phyloP scores from a whole-genome alignment of 2,113 vertebrate species.

The Odobenus rosmarus region DNA sequence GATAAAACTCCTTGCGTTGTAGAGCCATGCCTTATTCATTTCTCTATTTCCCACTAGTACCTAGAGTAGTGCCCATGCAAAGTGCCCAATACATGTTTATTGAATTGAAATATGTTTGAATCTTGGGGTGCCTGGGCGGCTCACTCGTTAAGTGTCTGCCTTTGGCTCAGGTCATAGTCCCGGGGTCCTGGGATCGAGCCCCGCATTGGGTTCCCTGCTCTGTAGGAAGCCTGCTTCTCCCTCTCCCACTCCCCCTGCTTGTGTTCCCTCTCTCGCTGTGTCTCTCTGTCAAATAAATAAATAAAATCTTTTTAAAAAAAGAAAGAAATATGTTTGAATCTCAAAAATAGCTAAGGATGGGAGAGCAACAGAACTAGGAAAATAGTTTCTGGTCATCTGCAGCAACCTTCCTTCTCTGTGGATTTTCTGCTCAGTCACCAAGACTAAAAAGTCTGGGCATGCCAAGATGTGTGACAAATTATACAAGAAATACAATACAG shows the following conservation, averaged over 20 bases:
- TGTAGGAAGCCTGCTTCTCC: too few species aligned
- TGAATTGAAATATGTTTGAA: background rate
- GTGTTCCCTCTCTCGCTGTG: too few species aligned
- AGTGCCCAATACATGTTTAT: background rate
- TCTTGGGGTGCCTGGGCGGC: background rate
- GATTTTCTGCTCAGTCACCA: background rate
- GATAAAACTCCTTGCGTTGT: background rate
- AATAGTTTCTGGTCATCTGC: background rate
- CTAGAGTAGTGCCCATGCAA: background rate
- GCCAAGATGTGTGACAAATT: background rate
- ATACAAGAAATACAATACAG: background rate
- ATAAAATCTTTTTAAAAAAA: too few species aligned
- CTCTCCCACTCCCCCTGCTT: too few species aligned
- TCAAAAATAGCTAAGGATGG: background rate
- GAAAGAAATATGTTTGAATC: background rate
- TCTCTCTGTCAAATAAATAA: too few species aligned
- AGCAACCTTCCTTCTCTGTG: background rate
- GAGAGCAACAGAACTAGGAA: background rate
- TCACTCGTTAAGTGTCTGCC: too few species aligned
- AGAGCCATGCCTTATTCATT: background rate
- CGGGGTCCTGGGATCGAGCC: too few species aligned
- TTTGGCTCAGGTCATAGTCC: too few species aligned
- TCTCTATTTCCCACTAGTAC: background rate
- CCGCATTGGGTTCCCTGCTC: too few species aligned
- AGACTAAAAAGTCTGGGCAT: background rate